Base-by-base conservation (phyloP, 2,888 invertebrate genomes). In the Teinopalpus imperialis region DNA sequence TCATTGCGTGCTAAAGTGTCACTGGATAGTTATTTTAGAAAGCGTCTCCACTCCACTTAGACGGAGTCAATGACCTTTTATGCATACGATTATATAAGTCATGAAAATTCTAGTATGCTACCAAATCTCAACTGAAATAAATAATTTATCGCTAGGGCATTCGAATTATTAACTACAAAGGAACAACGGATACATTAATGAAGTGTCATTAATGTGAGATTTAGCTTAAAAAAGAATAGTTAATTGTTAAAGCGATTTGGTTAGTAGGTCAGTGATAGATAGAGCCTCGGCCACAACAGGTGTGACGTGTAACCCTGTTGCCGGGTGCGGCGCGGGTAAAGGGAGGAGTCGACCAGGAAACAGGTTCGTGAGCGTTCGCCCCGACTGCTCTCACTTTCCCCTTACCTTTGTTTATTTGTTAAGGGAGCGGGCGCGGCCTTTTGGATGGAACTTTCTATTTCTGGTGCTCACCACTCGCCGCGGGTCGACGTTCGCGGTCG, bases 401-500 rank as follows among this genome's bases (percentile, higher is more conserved):
- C 74, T 66, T 63, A 54, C 60, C 71, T 78, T 79, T 81, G 81
- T 85, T 85, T 81, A 83, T 86, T 87, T 81, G 80, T 80, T 77
- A 77, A 78, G 82, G 86, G 83, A 83, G 70, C 74, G 58, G 63
- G 68, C 63, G 57, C 61, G 59, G 71, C 74, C 68, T 82, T 81
- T 81, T 70, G 76, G 80, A 77, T 66, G 71, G 62, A 75, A 86
- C 87, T 88, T 88, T 88, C 87, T 87, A 86, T 87, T 87, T 88
- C 86, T 82, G 82, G 77, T 79, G 73, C 51, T 67, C 70, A 72
- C 69, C 74, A 75, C 70, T 81, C 74, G 73, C 75, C 65, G 60
- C 81, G 78, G 82, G 85, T 85, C 83, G 83, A 80, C 70, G 86
- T 63, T 75, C 83, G 69, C 66, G 66, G 69, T 75, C 81, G 81